Evolutionary conservation across 2,888 invertebrate genomes (phyloP), one percentile per base, ranked within the genome.

Genomic region (Tachina lurida): DNA sequence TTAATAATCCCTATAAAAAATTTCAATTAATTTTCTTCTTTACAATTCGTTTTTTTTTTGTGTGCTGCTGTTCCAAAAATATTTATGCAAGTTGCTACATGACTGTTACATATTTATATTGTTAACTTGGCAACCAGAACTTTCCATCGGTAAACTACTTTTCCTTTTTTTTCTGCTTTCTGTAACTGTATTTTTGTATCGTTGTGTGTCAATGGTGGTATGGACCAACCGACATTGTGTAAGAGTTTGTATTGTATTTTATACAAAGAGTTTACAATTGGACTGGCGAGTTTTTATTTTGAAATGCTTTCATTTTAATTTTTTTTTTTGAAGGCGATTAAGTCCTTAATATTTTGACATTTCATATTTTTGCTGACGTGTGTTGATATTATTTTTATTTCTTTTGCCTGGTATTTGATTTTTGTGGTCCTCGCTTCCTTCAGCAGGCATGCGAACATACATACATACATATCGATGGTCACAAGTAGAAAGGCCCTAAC

Each of bases 311-410:
- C 45, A 56, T 56, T 70, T 41, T 47, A n/a, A n/a, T 62, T n/a
- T 65, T 8, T 58, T 45, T 80, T 45, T 76, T 62, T 65, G 45
- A 54, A 39, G 87, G 60, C 86, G 88, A 88, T 89, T 89, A 89
- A 88, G 88, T 88, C 88, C 88, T 89, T 88, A 76, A 88, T 88
- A 88, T 88, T 89, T 89, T 88, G 88, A 88, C 87, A 88, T 89
- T 88, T 89, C 86, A 87, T 89, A 88, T 88, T 84, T 88, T 62
- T 43, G 88, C 82, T 88, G 89, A 87, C 78, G 87, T 84, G 79
- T 76, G 63, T 82, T 74, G 31, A 31, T 31, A 60, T 86, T 86
- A 74, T 86, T 84, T 82, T 70, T 76, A 78, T 52, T 45, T 54
- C 3, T 41, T 62, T 43, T 71, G 45, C 17, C 5, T 19, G 9